Evolutionary conservation across 2,888 invertebrate genomes (phyloP).

Genomic region (Phalera bucephala): DNA sequence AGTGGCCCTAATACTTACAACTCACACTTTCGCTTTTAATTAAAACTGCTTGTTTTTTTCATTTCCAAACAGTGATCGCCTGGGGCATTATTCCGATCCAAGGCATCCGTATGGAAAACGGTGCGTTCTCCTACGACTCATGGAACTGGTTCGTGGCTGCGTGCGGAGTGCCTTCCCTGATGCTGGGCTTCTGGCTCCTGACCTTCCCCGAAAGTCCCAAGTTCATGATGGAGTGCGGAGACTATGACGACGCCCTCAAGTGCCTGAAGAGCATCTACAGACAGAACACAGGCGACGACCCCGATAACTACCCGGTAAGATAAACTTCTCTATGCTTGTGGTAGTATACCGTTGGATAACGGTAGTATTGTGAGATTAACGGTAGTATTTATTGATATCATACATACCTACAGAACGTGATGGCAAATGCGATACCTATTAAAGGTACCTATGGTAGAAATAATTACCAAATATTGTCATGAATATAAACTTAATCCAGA

Average conservation of each 20-base stretch:
- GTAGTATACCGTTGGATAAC: too few relatives aligned
- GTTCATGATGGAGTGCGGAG: conserved; percentile 91
- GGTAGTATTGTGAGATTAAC: too few relatives aligned
- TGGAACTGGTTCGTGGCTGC: conserved; percentile 92
- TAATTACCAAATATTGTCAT: too few relatives aligned
- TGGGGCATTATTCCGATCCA: conserved; percentile 90
- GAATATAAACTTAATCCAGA: too few relatives aligned
- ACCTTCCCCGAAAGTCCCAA: conserved; percentile 92
- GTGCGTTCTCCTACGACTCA: conserved; percentile 87
- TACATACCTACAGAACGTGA: too few relatives aligned
- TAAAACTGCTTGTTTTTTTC: too few relatives aligned
- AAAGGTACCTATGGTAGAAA: too few relatives aligned
- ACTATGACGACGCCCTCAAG: conserved; percentile 88
- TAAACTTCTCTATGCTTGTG: background rate
- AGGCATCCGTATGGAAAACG: conserved; percentile 82
- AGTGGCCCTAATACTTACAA: too few relatives aligned
- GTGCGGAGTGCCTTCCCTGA: conserved; percentile 87
- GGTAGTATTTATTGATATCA: too few relatives aligned
- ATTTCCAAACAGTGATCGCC: conserved; percentile 84
- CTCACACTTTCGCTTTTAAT: too few relatives aligned
- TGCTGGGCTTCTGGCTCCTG: conserved; percentile 87
- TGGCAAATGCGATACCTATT: too few relatives aligned
- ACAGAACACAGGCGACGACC: conserved; percentile 87
- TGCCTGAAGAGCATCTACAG: conserved; percentile 87
- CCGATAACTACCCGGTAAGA: conserved; percentile 88